Evolutionary conservation across 2,888 invertebrate genomes (phyloP).

Genomic region (Choreutis nemorana): DNA sequence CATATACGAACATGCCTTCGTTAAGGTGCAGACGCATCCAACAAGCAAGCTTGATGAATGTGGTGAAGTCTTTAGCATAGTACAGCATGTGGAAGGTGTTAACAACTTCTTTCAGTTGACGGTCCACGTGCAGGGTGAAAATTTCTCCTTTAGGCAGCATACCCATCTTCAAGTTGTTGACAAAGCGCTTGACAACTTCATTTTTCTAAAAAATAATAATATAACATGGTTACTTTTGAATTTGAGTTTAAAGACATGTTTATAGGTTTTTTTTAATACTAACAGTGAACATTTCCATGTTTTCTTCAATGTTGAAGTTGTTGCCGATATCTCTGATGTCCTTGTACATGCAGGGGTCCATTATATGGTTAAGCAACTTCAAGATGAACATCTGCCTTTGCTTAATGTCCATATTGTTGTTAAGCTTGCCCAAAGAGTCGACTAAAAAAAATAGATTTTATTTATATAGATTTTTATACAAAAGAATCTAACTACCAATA

Average conservation of each 20-base stretch:
- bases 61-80: constrained; percentile 59
- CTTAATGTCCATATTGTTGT: constrained; percentile 41
- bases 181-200: constrained; percentile 66
- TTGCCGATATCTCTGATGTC: constrained; percentile 47
- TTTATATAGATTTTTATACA: too few relatives aligned
- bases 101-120: constrained; percentile 57
- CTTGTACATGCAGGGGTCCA: constrained; percentile 51
- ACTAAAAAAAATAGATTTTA: too few relatives aligned
- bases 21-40: constrained; percentile 62
- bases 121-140: constrained; percentile 55
- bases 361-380: constrained; percentile 59
- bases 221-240: too few relatives aligned
- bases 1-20: constrained; percentile 67
- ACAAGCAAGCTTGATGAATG: constrained; percentile 56
- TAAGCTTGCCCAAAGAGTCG: too few relatives aligned
- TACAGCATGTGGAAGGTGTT: constrained; percentile 61
- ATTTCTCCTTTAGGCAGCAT: constrained; percentile 63
- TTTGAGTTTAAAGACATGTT: background rate
- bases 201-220: constrained; percentile 42
- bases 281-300: constrained; percentile 37
- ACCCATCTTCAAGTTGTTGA: constrained; percentile 59
- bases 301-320: constrained; percentile 47
- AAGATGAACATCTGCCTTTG: constrained; percentile 53
- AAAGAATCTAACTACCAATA: too few relatives aligned
- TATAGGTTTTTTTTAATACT: constrained; percentile 11